These are phyloP conservation scores for Cyphomyrus discorhynchus DNA, from an alignment of 2,113 vertebrate species.

Conservation along the genomic window DNA sequence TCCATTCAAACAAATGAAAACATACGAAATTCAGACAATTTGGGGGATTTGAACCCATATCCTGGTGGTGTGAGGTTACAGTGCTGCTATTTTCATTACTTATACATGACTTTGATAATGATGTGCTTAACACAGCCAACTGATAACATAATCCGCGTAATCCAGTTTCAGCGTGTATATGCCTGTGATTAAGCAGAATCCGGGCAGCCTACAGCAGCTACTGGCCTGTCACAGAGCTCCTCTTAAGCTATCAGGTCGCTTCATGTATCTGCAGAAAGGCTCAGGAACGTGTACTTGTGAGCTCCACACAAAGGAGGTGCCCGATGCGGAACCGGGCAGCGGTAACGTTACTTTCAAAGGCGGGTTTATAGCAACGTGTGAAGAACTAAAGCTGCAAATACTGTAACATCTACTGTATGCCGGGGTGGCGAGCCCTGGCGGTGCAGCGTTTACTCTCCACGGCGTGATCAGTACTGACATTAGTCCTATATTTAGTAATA, in stretches of 20 bases:
- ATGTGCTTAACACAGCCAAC: background rate
- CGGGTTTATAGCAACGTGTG: background rate
- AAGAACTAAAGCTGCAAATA: background rate
- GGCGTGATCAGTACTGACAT: background rate
- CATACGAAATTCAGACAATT: background rate
- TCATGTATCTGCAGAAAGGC: background rate
- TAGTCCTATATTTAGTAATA: background rate
- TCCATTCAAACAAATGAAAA: background rate
- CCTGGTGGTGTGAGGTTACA: background rate
- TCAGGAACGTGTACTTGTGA: background rate
- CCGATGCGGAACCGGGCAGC: background rate
- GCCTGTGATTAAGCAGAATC: background rate
- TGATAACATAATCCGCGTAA: background rate
- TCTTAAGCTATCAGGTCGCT: background rate
- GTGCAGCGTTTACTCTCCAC: background rate
- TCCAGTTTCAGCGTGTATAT: background rate
- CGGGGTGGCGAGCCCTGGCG: background rate
- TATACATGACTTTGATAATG: background rate
- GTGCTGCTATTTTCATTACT: background rate
- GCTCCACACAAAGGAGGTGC: background rate
- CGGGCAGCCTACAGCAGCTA: background rate
- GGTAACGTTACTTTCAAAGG: background rate
- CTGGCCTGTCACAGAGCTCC: background rate
- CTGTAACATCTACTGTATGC: background rate
- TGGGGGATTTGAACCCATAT: background rate